Evolutionary conservation across 2,888 invertebrate genomes (phyloP).

Genomic region (Yponomeuta malinellus): DNA sequence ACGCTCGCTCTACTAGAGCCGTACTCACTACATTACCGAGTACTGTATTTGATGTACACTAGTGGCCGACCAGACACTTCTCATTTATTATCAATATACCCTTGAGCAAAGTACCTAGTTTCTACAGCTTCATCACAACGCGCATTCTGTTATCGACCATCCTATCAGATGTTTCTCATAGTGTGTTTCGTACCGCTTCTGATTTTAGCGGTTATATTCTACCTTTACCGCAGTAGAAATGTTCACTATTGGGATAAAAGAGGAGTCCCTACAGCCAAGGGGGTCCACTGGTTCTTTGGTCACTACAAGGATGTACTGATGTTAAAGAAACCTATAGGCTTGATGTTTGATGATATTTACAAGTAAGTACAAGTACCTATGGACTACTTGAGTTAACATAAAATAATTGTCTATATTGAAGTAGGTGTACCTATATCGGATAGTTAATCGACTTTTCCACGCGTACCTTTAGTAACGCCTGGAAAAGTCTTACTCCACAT

Average conservation of each 20-base stretch:
- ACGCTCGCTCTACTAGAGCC: too few species aligned
- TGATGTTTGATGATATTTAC: constrained; percentile 32
- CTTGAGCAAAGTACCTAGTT: not conserved
- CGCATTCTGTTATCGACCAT: not conserved
- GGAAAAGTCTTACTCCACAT: too few species aligned
- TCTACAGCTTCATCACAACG: not conserved
- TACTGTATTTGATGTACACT: too few species aligned
- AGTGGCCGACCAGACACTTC: too few species aligned
- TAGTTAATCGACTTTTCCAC: too few species aligned
- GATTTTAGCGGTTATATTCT: constrained; percentile 1
- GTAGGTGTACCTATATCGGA: not conserved
- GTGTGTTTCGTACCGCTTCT: not conserved
- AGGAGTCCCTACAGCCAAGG: constrained; percentile 26
- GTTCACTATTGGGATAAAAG: constrained; percentile 27
- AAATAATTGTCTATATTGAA: not conserved
- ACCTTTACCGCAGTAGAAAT: constrained; percentile 15
- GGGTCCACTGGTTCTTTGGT: constrained; percentile 26
- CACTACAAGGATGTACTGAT: constrained; percentile 29
- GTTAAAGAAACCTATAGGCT: constrained; percentile 28
- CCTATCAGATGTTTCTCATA: not conserved
- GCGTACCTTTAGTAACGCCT: too few species aligned
- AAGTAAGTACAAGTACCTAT: constrained; percentile 26
- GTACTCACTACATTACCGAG: too few species aligned
- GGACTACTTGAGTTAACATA: not conserved
- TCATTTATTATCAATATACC: too few species aligned